Evolutionary conservation across 2,797 vertebrate genomes (phyloP), one percentile per base, ranked within the genome.

Genomic region (Anguilla marmorata): DNA sequence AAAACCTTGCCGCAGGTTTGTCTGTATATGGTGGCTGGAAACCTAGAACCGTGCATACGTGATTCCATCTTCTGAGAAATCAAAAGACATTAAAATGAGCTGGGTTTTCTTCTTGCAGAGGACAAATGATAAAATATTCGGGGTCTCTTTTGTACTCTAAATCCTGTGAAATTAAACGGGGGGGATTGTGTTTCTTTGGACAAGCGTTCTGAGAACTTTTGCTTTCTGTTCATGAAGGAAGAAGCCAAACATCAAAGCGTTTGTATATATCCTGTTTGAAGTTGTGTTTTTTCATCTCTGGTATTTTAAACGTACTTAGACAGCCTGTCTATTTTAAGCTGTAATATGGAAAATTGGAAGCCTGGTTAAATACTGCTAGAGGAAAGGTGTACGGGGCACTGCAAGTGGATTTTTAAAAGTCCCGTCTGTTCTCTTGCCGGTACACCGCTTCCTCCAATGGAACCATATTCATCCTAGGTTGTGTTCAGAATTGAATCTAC

Each of bases 31-130:
- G 92, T 94, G 91, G 94, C 93, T 94, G 94, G 94, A 93, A 94
- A 94, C 93, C 92, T 93, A 90, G 90, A 94, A 94, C 94, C 95
- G 93, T 95, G 94, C 93, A 94, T 94, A 92, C 91, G 93, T 92
- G 91, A 89, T 91, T 89, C 69, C 89, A 90, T 93, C 90, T 92
- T 92, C 92, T 93, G 90, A 92, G 92, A 92, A 95, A 95, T 95
- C 94, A 94, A 94, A 95, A 93, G 90, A 89, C 90, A 85, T 89
- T 86, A 63, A 88, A 80, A 89, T 87, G 88, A 74, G 85, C 87
- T 88, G 37, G 48, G 56, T 84, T 52, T 52, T 90, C 88, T 90
- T 90, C 88, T 85, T 92, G 52, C 90, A 74, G 87, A 88, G 90
- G 90, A 93, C 92, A 92, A 92, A 92, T 45, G 83, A 90, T 74